Evolutionary conservation across 2,113 vertebrate genomes (phyloP).

Genomic region (Fukomys damarensis): DNA sequence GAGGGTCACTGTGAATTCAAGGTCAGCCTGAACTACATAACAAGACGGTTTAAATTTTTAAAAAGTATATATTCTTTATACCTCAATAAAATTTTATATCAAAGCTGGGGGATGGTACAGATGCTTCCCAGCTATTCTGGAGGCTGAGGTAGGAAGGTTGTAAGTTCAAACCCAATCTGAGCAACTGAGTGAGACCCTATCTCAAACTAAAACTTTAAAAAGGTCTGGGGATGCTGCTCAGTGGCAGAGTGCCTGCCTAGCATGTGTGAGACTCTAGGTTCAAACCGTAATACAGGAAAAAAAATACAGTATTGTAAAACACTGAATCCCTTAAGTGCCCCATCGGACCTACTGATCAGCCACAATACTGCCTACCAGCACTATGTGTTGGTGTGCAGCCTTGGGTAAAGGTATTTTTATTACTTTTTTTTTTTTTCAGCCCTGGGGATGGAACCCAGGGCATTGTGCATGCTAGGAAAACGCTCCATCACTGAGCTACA

Average conservation of each 20-base stretch:
- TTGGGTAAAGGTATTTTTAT: fast-evolving
- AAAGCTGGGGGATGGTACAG: neutral
- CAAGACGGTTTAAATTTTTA: too few species aligned
- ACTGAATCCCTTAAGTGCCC: neutral
- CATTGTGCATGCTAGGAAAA: neutral
- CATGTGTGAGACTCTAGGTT: neutral
- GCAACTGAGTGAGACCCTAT: neutral
- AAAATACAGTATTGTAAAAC: neutral
- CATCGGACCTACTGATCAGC: neutral
- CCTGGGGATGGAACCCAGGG: neutral
- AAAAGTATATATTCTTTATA: too few species aligned
- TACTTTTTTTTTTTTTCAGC: too few species aligned
- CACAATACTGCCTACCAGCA: neutral
- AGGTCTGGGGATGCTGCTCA: neutral
- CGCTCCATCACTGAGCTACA: neutral
- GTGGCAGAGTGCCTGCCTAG: neutral
- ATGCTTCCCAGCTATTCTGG: neutral
- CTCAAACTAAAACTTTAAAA: neutral
- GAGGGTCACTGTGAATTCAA: neutral
- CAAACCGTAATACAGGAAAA: neutral
- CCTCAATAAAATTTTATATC: neutral
- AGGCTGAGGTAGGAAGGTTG: neutral
- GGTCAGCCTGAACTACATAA: neutral
- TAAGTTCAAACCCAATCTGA: neutral
- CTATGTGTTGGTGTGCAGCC: neutral